Conservation (phyloP, 1,140 invertebrate species). For the Cheumatopsyche charites region DNA sequence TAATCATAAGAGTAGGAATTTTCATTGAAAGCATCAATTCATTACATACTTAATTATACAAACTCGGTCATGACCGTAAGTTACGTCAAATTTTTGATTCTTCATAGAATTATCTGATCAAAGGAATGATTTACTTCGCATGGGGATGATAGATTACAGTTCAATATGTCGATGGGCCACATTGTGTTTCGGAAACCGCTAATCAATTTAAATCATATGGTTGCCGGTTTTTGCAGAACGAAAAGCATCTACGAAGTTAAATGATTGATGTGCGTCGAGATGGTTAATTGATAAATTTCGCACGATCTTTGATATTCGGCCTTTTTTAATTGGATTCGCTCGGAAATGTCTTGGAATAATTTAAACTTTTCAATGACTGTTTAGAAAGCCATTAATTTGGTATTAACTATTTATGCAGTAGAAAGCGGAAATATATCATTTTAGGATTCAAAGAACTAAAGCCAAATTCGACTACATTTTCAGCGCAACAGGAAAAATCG, state of each 20-base stretch:
- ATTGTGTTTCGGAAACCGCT: constrained; percentile 13
- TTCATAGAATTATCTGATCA: neutral
- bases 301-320: neutral
- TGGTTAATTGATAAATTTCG: constrained; percentile 20
- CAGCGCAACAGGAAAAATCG: no score
- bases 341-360: no score
- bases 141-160: constrained; percentile 2
- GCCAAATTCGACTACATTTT: no score
- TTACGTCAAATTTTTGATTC: neutral
- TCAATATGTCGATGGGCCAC: neutral
- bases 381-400: no score
- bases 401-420: no score
- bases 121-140: constrained; percentile 20
- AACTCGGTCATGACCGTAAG: neutral
- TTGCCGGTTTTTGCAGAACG: neutral
- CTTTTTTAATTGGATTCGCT: no score
- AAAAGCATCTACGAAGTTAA: neutral
- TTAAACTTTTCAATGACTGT: no score
- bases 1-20: neutral
- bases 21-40: neutral
- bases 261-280: constrained; percentile 11
- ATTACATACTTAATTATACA: neutral
- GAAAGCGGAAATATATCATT: no score
- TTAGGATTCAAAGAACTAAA: no score
- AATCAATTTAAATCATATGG: constrained; percentile 17